phyloP scores from a whole-genome alignment of 2,888 invertebrate genomes.

The Agriopis aurantiaria region DNA sequence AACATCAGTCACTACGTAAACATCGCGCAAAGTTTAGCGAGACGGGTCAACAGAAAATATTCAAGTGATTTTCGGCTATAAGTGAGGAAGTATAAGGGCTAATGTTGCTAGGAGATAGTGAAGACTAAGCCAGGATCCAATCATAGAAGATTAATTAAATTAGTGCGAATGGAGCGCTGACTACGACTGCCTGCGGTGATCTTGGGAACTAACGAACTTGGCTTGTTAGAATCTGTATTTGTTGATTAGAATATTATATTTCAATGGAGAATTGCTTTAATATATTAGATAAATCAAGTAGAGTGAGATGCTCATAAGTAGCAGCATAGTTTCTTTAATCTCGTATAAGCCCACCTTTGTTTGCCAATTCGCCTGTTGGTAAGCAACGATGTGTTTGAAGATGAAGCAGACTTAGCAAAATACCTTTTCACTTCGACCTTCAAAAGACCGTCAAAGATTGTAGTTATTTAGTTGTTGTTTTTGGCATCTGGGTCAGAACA shows the following conservation, averaged over 20 bases:
- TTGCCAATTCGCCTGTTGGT: too few relatives aligned
- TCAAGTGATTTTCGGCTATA: slow-evolving; percentile 40
- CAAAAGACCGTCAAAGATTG: too few relatives aligned
- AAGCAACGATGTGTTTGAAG: too few relatives aligned
- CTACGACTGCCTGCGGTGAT: slow-evolving; percentile 55
- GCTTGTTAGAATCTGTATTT: slow-evolving; percentile 28
- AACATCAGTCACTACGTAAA: slow-evolving; percentile 3
- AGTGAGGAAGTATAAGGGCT: slow-evolving; percentile 37
- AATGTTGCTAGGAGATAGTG: slow-evolving; percentile 39
- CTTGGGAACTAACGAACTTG: slow-evolving; percentile 49
- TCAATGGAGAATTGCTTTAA: neutral
- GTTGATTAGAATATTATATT: slow-evolving; percentile 14
- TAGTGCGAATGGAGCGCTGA: slow-evolving; percentile 59
- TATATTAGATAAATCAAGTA: too few relatives aligned
- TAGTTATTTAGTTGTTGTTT: too few relatives aligned
- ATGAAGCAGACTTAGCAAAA: too few relatives aligned
- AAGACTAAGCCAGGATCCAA: slow-evolving; percentile 56
- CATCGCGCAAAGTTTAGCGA: slow-evolving; percentile 12
- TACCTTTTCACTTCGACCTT: too few relatives aligned
- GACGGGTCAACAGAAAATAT: slow-evolving; percentile 30
- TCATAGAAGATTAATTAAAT: slow-evolving; percentile 74
- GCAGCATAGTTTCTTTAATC: too few relatives aligned
- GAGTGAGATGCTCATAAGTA: too few relatives aligned
- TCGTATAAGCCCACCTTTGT: too few relatives aligned
- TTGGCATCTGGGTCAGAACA: too few relatives aligned